Evolutionary conservation across 2,797 vertebrate genomes (phyloP).

Genomic region (Mastacembelus armatus): DNA sequence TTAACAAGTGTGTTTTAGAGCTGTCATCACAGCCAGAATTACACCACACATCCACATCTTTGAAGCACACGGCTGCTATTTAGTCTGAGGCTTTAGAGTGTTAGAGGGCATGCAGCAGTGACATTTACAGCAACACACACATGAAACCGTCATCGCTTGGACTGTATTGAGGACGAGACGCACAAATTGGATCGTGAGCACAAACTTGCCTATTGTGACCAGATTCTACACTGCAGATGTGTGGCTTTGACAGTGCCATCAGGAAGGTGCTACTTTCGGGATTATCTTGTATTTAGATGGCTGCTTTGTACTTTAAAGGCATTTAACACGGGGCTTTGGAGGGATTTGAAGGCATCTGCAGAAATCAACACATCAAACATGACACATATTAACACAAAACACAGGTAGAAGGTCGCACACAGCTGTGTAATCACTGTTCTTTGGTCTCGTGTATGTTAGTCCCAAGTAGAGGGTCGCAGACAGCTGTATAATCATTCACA

Average conservation of each 20-base stretch:
- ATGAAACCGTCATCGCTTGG: neutral
- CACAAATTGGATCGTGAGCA: neutral
- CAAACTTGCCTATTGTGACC: neutral
- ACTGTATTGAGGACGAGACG: neutral
- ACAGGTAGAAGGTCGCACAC: slow-evolving; percentile 47
- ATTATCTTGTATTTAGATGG: slow-evolving; percentile 65
- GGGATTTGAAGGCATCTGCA: slow-evolving; percentile 46
- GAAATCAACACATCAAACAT: slow-evolving; percentile 65
- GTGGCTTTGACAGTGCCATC: slow-evolving; percentile 22
- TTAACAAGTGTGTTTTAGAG: slow-evolving; percentile 53
- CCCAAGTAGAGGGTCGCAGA: slow-evolving; percentile 24
- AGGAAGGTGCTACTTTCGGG: slow-evolving; percentile 66
- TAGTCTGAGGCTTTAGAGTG: slow-evolving; percentile 5
- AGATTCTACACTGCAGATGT: slow-evolving; percentile 33
- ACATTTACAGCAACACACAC: slow-evolving; percentile 23
- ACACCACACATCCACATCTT: slow-evolving; percentile 48
- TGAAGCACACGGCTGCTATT: slow-evolving; percentile 53
- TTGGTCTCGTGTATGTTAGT: slow-evolving; percentile 30
- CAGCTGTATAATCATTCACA: slow-evolving; percentile 57
- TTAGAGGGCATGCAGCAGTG: neutral
- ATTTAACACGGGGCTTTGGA: slow-evolving; percentile 51
- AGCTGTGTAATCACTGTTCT: slow-evolving; percentile 62
- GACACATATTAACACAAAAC: slow-evolving; percentile 40
- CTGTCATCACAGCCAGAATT: slow-evolving; percentile 70
- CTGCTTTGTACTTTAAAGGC: slow-evolving; percentile 63